Evolutionary conservation across 30 jellyfish, hydroid and myxozoan species (phyloP), one percentile per base, ranked within the genome.

Genomic region (Hydractinia echinata): DNA sequence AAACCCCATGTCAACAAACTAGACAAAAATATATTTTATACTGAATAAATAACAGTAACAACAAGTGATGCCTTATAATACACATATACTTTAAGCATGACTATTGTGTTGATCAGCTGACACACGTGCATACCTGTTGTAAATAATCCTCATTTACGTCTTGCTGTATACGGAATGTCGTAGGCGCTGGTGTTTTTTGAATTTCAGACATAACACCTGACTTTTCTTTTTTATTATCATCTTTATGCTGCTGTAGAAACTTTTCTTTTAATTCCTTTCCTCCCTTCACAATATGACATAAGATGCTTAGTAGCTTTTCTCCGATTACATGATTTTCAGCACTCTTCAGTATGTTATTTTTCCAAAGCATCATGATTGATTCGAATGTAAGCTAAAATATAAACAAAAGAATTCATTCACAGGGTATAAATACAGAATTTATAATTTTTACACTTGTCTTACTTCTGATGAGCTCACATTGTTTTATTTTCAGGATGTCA

Each of bases 1-100:
- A 56, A 91, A 91, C 5, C 97, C 97, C 94, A 91, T 91, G 55
- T 85, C 95, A 18, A 91, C 95, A 30, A 91, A 81, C 97, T 91
- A 77, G 4, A 89, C 54, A 30, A 20, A 0, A 84, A 61, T 50
- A 62, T 20, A 70, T 5, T 11, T 10, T 16, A n/a, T 44, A 61
- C 58, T 83, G 18, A 16, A 56, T 15, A 15, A 79, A 55, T 10
- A 55, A 13, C 84, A 30, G 44, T 30, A 30, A 30, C 44, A 30
- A 30, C 13, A 15, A n/a, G 10, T 61, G 53, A 61, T 54, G 8
- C 0, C 14, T n/a, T n/a, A n/a, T n/a, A n/a, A 11, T 52, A 6
- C 74, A 6, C 7, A 51, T 13, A 7, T 6, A 64, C 39, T 64
- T n/a, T 64, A 64, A 4, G 18, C 7, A 6, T 64, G 19, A 6